Evolutionary conservation across 2,797 vertebrate genomes (phyloP).

Genomic region (Novumbra hubbsi): DNA sequence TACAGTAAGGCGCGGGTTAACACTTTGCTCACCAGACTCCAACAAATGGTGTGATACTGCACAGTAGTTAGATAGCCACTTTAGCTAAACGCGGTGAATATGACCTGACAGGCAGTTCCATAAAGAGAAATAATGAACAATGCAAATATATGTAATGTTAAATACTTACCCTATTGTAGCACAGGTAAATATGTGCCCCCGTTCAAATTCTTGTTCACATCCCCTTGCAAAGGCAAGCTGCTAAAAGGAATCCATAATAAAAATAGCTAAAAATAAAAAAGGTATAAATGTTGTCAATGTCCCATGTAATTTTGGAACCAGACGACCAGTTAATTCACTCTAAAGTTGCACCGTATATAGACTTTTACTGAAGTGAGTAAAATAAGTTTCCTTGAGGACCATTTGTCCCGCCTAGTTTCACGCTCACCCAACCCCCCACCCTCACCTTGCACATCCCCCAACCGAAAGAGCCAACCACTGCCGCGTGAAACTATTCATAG

Average conservation of each 20-base stretch:
- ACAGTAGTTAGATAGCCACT: not conserved
- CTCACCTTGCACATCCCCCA: slow-evolving; percentile 11
- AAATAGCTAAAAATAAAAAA: not conserved
- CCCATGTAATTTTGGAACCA: not conserved
- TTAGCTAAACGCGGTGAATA: not conserved
- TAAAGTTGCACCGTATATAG: not conserved
- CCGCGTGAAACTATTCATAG: not conserved
- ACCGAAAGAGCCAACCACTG: slow-evolving; percentile 34
- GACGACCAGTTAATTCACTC: not conserved
- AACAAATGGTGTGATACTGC: not conserved
- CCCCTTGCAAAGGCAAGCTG: not conserved
- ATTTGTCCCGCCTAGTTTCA: slow-evolving; percentile 57
- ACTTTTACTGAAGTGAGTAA: not conserved
- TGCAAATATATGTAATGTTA: not conserved
- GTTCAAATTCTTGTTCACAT: not conserved
- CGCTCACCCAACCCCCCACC: slow-evolving; percentile 19
- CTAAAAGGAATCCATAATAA: not conserved
- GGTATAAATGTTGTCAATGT: not conserved
- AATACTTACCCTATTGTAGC: slow-evolving; percentile 2
- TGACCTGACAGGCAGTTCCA: not conserved
- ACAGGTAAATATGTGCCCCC: not conserved
- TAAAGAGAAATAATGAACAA: not conserved
- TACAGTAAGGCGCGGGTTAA: slow-evolving; percentile 5
- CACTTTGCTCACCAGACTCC: not conserved
- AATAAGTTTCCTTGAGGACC: slow-evolving; percentile 24